Evolutionary conservation across 2,888 invertebrate genomes (phyloP), one percentile per base, ranked within the genome.

Genomic region (Digitonthophagus gazella): DNA sequence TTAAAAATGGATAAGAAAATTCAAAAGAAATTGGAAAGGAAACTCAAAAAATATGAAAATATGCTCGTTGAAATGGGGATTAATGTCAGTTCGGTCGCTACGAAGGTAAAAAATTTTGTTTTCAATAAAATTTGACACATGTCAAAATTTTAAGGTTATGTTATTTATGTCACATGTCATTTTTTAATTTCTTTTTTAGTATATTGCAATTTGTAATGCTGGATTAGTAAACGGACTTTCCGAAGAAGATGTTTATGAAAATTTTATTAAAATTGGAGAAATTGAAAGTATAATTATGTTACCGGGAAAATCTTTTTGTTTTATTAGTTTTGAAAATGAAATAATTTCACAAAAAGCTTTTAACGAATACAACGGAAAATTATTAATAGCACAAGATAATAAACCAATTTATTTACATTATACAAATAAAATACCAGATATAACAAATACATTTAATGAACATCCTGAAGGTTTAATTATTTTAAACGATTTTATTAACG

Each of bases 211-310:
- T n/a, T 93, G 93, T 75, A 97, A 97, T 83, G 92, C 91, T 19
- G 97, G 97, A 0, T 86, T 96, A 70, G 92, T 91, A 1, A 94
- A 92, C 74, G 93, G 94, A 3, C 84, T 95, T 16, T 85, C 87
- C 3, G 89, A 91, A 79, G 89, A 90, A 76, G 79, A 83, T 63
- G 77, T 96, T 6, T 78, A 88, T 3, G 79, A 85, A 57, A 79
- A 87, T 3, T 86, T 89, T 66, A 77, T 82, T 2, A 77, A 84
- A 67, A 84, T 84, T 79, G 88, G 91, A 0, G 70, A 77, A 16
- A 79, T 91, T 1, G 85, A 87, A 15, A 86, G 88, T 64, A 85
- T 93, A 54, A 80, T 90, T 44, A 89, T 95, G 86, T 80, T 92
- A 71, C 90, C 91, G 15, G 90, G 90, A 69, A 95, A 95, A 83